phyloP scores from a whole-genome alignment of 2,888 invertebrate genomes.

The Dasysyrphus albostriatus region DNA sequence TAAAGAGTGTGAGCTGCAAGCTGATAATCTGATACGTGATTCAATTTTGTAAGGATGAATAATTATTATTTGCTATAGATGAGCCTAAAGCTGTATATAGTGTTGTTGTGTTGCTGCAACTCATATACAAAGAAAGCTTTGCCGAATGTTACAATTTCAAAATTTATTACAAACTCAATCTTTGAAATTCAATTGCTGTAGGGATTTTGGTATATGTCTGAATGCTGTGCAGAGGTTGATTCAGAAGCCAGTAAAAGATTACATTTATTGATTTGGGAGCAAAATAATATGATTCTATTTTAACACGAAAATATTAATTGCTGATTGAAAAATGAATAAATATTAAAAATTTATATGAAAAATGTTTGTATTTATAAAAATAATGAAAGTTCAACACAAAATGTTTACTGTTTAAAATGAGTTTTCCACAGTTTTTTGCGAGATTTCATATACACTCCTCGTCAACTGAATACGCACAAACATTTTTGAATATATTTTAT shows the following conservation, averaged over 20 bases:
- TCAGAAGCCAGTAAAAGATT: not conserved
- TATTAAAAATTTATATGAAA: too few relatives aligned
- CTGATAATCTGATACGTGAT: constrained; percentile 69
- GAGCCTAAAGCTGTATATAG: not conserved
- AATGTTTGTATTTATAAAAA: too few relatives aligned
- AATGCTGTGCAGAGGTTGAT: not conserved
- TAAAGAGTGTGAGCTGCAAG: not conserved
- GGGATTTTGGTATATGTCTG: not conserved
- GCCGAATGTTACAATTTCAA: not conserved
- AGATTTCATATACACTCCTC: too few relatives aligned
- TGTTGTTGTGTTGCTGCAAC: not conserved
- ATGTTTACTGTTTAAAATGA: too few relatives aligned
- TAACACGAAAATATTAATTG: too few relatives aligned
- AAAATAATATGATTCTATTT: too few relatives aligned
- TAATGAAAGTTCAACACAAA: too few relatives aligned
- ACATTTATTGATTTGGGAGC: too few relatives aligned
- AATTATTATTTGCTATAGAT: constrained; percentile 10
- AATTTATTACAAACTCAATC: not conserved
- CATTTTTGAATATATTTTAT: too few relatives aligned
- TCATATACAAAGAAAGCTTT: not conserved
- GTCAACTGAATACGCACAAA: too few relatives aligned
- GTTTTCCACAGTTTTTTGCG: too few relatives aligned
- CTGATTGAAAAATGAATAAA: too few relatives aligned
- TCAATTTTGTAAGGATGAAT: constrained; percentile 64
- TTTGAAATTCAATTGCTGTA: not conserved